Conservation (phyloP, 2,888 invertebrate genomes). For the Monopis laevigella region DNA sequence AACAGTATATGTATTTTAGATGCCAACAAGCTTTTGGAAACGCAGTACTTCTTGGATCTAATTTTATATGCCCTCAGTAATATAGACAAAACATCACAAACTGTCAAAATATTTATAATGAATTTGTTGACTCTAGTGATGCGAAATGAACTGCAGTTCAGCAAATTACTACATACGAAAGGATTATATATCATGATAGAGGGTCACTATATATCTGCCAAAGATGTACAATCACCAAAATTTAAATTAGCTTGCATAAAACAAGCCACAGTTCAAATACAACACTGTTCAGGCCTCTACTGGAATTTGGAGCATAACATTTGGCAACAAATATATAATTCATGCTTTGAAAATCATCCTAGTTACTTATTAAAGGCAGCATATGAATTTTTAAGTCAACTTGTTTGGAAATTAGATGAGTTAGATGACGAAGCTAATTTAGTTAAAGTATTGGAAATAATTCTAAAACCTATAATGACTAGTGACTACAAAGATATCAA, state of each 20-base stretch:
- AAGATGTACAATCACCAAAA: slow-evolving; percentile 3
- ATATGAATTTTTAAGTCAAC: slow-evolving; percentile 24
- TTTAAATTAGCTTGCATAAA: slow-evolving; percentile 11
- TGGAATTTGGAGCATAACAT: slow-evolving; percentile 20
- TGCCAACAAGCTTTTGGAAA: slow-evolving; percentile 21
- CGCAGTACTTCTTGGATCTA: slow-evolving; percentile 29
- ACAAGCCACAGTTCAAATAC: slow-evolving; percentile 6
- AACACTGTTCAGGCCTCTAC: slow-evolving; percentile 22
- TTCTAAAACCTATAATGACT: slow-evolving; percentile 15
- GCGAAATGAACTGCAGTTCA: slow-evolving; percentile 30
- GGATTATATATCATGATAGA: slow-evolving; percentile 16
- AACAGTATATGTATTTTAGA: not conserved
- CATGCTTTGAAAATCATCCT: slow-evolving; percentile 19
- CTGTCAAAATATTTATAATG: slow-evolving; percentile 26
- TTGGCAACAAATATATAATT: slow-evolving; percentile 23
- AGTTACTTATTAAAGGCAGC: slow-evolving; percentile 20
- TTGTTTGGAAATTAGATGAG: slow-evolving; percentile 27
- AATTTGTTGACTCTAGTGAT: slow-evolving; percentile 25
- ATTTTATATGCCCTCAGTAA: slow-evolving; percentile 24
- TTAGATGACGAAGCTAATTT: slow-evolving; percentile 25
- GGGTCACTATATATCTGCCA: not conserved
- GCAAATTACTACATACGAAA: slow-evolving; percentile 24
- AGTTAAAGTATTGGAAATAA: slow-evolving; percentile 22
- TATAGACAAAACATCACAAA: slow-evolving; percentile 20
- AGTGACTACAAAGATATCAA: slow-evolving; percentile 8